Evolutionary conservation across 2,888 invertebrate genomes (phyloP), one percentile per base, ranked within the genome.

Genomic region (Rhagophthalmus giganteus): DNA sequence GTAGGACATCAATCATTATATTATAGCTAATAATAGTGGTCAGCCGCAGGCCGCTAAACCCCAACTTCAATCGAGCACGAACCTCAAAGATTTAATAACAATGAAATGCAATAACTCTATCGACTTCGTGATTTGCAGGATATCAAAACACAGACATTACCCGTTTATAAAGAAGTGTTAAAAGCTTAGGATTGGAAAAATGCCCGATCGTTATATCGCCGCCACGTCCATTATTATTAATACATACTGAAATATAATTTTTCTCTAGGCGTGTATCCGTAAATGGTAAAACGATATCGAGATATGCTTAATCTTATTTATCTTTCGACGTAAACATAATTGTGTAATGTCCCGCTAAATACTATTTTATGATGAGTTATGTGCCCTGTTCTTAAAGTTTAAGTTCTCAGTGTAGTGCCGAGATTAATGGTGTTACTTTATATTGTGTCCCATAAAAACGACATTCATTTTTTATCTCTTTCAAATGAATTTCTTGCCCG

Each of bases 1-100:
- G 65, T 66, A 57, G 67, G 68, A 67, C 70, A 71, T 71, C 70
- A 70, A 70, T 71, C 70, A 70, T 64, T 69, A 61, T 65, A 70
- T 70, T 70, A 70, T 68, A 58, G 68, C 66, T 68, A 69, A 70
- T 69, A 69, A 70, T 68, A 66, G 63, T 61, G 59, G 62, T 61
- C 57, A 60, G 59, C 57, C 59, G 59, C 59, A 58, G 55, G 55
- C 50, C 47, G 38, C 50, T 45, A 54, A 46, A 33, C 38, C 44
- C 38, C 38, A 35, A 46, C 45, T 48, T 37, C 37, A 40, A 54
- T 50, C 50, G 48, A 46, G 56, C 49, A 50, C 56, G 53, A 56
- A 56, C 50, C 41, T 50, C 42, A 42, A 48, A 47, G 48, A 44
- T 46, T 54, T 50, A 46, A 54, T 50, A 49, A 54, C 44, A 54